Percentiles rank a stretch among this genome's conserved stretches.
Evolutionary conservation across 2,113 vertebrate species (phyloP).

Genomic region (Salminus brasiliensis): DNA sequence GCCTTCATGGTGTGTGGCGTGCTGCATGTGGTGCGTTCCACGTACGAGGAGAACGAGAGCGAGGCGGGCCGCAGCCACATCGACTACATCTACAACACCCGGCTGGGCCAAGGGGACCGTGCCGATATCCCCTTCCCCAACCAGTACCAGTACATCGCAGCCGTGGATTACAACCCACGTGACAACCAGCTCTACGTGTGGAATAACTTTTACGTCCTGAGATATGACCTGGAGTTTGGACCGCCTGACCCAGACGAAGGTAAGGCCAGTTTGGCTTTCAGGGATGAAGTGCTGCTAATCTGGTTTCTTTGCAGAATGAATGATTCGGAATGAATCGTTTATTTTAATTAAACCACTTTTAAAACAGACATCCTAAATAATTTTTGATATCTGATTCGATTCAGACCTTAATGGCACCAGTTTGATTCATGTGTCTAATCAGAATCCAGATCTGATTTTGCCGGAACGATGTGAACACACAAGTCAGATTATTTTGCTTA

Average conservation of each 20-base stretch:
- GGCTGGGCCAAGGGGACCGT: slow-evolving; percentile 86
- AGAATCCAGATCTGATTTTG: too few relatives aligned
- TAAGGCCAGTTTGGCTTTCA: slow-evolving; percentile 64
- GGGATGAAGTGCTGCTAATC: too few relatives aligned
- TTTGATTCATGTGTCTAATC: too few relatives aligned
- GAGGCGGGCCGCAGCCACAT: slow-evolving; percentile 90
- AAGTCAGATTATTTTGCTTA: too few relatives aligned
- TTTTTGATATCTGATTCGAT: too few relatives aligned
- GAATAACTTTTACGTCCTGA: slow-evolving; percentile 98
- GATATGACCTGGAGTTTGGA: slow-evolving; percentile 94
- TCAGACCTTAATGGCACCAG: too few relatives aligned
- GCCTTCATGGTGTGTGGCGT: slow-evolving; percentile 98
- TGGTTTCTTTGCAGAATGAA: too few relatives aligned
- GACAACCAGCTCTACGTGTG: slow-evolving; percentile 98
- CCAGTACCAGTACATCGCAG: slow-evolving; percentile 96
- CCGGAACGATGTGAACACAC: too few relatives aligned
- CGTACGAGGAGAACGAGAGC: slow-evolving; percentile 95
- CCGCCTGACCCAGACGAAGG: slow-evolving; percentile 96
- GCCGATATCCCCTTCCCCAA: slow-evolving; percentile 94
- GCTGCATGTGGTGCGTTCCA: slow-evolving; percentile 93
- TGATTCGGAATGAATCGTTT: too few relatives aligned
- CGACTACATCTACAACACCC: slow-evolving; percentile 95
- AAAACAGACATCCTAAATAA: too few relatives aligned
- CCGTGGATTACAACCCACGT: slow-evolving; percentile 98
- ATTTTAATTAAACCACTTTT: too few relatives aligned